Base-by-base conservation (phyloP, 2,113 vertebrate genomes). In the Lycocorax pyrrhopterus region DNA sequence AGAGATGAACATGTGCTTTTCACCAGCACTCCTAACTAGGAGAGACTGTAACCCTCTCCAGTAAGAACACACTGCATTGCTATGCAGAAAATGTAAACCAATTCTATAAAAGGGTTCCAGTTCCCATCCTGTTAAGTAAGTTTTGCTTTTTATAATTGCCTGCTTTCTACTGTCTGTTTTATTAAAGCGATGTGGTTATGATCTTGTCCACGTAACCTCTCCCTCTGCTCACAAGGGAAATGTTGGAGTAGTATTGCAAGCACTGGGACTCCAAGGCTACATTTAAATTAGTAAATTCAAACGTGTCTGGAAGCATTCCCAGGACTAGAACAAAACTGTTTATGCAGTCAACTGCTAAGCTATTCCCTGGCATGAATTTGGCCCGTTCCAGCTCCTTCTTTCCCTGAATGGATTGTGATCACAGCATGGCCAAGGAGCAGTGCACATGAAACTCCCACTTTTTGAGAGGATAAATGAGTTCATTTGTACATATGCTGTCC, bases 201-300 rank as follows among this genome's bases (percentile, higher is more conserved):
- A 78, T 53, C 84, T 68, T 21, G 47, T 29, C 55, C 90, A 88
- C 44, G 49, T 74, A 85, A 95, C 85, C 68, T 88, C 90, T 67
- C 82, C 74, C 60, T 84, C 60, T 84, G 76, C 92, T 95, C 58
- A 2, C 88, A 53, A 88, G 86, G 73, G 86, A 92, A 95, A 78
- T 41, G 76, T 10, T 94, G 76, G 56, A 90, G 84, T 68, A 35
- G n/a, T 71, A 86, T 46, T 92, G 85, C 85, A 88, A 93, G 78
- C 73, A n/a, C 3, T 76, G 88, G 92, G 73, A 81, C 88, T 96
- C 74, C 83, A 94, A 95, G 94, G 89, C 89, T 95, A 90, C 94
- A 78, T 94, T 96, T 93, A 93, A 95, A 93, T 95, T 55, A 90
- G 85, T 83, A 88, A 95, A 94, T 90, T 95, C 90, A 93, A 95